Evolutionary conservation across 2,888 invertebrate species (phyloP).

Genomic region (Daptonema setosum): DNA sequence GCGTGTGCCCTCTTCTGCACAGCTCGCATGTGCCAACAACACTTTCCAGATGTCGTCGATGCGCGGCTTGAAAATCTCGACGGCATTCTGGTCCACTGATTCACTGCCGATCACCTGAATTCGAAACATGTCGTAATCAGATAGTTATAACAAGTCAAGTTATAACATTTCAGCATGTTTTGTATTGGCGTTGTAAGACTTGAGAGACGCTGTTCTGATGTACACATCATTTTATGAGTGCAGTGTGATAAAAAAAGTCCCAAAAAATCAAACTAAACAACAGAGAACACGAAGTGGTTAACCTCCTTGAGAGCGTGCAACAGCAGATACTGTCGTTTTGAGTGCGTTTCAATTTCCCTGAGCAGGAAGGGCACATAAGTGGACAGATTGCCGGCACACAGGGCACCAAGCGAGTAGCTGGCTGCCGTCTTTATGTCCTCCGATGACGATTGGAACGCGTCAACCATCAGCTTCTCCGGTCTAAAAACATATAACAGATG

Average conservation of each 20-base stretch:
- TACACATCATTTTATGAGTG: no score
- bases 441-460: slow-evolving; percentile 66
- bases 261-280: no score
- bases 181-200: no score
- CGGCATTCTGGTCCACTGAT: slow-evolving; percentile 6
- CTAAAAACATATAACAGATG: slow-evolving; percentile 10
- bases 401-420: slow-evolving; percentile 75
- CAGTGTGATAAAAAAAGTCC: no score
- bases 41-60: slow-evolving; percentile 34
- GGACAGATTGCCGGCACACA: slow-evolving; percentile 79
- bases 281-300: no score
- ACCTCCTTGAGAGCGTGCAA: slow-evolving; percentile 93
- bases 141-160: no score
- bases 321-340: slow-evolving; percentile 78
- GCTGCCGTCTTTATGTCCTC: slow-evolving; percentile 96
- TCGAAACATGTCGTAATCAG: no score
- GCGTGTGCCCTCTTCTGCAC: slow-evolving; percentile 86
- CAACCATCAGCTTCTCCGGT: slow-evolving; percentile 37
- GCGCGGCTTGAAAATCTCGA: slow-evolving; percentile 11
- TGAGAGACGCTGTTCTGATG: no score
- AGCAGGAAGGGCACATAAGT: slow-evolving; percentile 48
- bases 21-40: slow-evolving; percentile 79
- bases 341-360: slow-evolving; percentile 73
- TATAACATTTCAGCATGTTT: no score
- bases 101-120: slow-evolving; percentile 9